These are phyloP conservation scores for Brachypodius melanocephalos DNA, from an alignment of 2,113 vertebrate genomes.

Conservation along the genomic window DNA sequence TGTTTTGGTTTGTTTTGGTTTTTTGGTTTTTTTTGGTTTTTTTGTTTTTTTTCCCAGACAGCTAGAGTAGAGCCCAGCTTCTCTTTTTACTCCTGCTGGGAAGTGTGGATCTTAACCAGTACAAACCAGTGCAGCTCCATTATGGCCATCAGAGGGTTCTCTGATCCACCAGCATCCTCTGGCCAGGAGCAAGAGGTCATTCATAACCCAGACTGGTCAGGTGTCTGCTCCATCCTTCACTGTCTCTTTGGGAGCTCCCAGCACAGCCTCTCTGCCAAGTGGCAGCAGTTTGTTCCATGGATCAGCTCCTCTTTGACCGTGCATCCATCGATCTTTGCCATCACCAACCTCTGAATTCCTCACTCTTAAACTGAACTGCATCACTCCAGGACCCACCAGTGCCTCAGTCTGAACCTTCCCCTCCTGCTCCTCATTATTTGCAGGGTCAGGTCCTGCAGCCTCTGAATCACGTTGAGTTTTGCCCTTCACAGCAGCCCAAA, in stretches of 20 bases:
- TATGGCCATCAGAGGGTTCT: neutral
- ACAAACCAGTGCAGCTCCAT: neutral
- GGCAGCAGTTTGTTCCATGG: neutral
- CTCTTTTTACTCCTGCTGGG: neutral
- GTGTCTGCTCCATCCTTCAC: neutral
- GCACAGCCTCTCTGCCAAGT: neutral
- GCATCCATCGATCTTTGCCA: neutral
- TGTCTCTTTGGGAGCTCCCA: neutral
- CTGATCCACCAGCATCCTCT: neutral
- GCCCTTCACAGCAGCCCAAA: neutral
- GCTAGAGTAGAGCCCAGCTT: neutral
- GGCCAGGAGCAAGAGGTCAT: neutral
- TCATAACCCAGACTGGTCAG: neutral
- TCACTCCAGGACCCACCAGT: neutral
- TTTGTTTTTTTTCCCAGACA: neutral
- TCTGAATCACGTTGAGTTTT: neutral
- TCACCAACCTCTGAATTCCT: neutral
- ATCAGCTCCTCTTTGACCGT: neutral
- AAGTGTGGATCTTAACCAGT: neutral
- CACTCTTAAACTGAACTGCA: neutral
- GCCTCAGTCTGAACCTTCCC: neutral
- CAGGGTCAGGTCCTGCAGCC: neutral
- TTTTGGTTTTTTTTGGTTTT: too few species aligned
- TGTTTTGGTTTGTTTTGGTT: too few species aligned
- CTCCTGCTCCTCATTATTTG: neutral